Conservation (phyloP, 2,113 vertebrate genomes). For the Megaleporinus macrocephalus region DNA sequence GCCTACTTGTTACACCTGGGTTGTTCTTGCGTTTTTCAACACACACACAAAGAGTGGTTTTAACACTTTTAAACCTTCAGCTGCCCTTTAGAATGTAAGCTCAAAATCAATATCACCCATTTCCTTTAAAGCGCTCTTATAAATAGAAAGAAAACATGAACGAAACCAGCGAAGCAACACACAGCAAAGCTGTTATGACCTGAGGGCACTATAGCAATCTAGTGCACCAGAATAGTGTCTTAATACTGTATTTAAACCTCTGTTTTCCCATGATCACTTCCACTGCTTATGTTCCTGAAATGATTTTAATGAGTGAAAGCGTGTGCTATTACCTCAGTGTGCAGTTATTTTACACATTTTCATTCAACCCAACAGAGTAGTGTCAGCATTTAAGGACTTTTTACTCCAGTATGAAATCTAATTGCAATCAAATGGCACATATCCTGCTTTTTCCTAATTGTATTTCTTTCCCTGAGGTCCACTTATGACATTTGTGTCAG, state of each 20-base stretch:
- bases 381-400: neutral
- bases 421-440: too few relatives aligned
- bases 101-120: conserved; percentile 62
- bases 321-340: neutral
- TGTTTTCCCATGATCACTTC: neutral
- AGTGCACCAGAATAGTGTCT: neutral
- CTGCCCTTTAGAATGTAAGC: conserved; percentile 55
- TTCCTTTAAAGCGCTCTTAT: conserved; percentile 52
- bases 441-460: too few relatives aligned
- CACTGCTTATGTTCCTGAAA: neutral
- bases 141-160: conserved; percentile 53
- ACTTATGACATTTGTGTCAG: too few relatives aligned
- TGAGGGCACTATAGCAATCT: neutral
- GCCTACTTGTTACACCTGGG: conserved; percentile 53
- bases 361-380: neutral
- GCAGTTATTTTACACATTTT: neutral
- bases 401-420: too few relatives aligned
- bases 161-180: conserved; percentile 22
- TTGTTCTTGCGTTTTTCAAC: conserved; percentile 48
- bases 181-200: neutral
- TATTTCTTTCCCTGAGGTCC: too few relatives aligned
- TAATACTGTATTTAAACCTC: neutral
- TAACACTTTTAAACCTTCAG: conserved; percentile 15
- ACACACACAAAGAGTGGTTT: conserved; percentile 9
- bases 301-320: neutral